phyloP scores from a whole-genome alignment of 2,797 vertebrate genomes.

The Anabacerthia variegaticeps region DNA sequence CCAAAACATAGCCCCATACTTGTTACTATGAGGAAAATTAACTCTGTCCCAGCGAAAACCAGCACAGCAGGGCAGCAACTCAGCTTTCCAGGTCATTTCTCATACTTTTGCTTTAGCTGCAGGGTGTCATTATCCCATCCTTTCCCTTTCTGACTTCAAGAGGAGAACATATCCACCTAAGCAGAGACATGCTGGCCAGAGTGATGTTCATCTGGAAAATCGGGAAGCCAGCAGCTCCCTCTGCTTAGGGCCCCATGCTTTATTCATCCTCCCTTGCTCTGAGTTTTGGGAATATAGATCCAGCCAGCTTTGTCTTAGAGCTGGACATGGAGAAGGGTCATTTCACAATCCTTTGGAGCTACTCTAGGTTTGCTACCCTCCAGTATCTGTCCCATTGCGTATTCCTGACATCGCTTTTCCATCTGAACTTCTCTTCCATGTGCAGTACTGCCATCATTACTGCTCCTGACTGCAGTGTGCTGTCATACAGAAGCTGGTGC shows the following conservation, averaged over 20 bases:
- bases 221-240: not conserved
- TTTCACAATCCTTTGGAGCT: constrained; percentile 45
- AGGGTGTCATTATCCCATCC: not conserved
- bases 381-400: not conserved
- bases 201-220: not conserved
- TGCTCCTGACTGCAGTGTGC: not conserved
- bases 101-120: not conserved
- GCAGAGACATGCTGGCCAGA: not conserved
- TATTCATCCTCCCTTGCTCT: not conserved
- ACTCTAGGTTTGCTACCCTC: not conserved
- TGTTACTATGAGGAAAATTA: not conserved
- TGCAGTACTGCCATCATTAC: not conserved
- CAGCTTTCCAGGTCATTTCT: not conserved
- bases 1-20: not conserved
- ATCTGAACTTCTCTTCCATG: not conserved
- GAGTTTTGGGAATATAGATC: constrained; percentile 32
- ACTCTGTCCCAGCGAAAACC: not conserved
- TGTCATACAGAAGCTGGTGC: not conserved
- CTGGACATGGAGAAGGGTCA: constrained; percentile 10
- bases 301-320: constrained; percentile 35
- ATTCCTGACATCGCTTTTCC: not conserved
- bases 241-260: not conserved
- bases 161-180: not conserved
- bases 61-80: not conserved
- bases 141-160: not conserved